phyloP scores from a whole-genome alignment of 2,888 invertebrate genomes.

The Cyaniris semiargus region DNA sequence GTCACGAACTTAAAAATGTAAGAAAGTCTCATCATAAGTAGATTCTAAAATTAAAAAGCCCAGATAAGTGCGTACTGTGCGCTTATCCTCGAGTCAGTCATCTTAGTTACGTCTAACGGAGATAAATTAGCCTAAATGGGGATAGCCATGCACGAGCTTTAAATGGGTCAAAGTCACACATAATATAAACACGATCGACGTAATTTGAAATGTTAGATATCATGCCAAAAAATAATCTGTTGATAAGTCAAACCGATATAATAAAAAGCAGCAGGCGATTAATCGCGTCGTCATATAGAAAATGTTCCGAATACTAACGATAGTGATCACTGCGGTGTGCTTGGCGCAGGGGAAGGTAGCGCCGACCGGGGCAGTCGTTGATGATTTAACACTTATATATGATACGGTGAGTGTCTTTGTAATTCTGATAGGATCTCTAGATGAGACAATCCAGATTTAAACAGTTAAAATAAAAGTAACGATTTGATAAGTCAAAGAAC shows the following conservation, averaged over 20 bases:
- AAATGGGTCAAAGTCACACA: neutral
- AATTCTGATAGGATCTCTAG: neutral
- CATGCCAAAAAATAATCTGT: neutral
- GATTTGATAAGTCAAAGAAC: neutral
- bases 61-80: too few species aligned
- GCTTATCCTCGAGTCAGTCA: too few species aligned
- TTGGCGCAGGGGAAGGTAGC: constrained; percentile 5
- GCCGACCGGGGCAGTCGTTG: neutral
- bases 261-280: neutral
- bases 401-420: constrained; percentile 13
- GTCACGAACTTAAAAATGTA: too few species aligned
- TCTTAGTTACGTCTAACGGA: neutral
- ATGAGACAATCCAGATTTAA: neutral
- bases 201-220: neutral
- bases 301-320: neutral
- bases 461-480: too few species aligned
- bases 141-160: neutral
- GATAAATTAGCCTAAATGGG: neutral
- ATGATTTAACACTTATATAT: neutral
- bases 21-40: too few species aligned
- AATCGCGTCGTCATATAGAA: neutral
- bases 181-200: neutral
- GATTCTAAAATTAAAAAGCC: too few species aligned
- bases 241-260: neutral
- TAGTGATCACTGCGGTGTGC: constrained; percentile 1